Evolutionary conservation across 2,113 vertebrate genomes (phyloP).

Genomic region (Salvelinus alpinus): DNA sequence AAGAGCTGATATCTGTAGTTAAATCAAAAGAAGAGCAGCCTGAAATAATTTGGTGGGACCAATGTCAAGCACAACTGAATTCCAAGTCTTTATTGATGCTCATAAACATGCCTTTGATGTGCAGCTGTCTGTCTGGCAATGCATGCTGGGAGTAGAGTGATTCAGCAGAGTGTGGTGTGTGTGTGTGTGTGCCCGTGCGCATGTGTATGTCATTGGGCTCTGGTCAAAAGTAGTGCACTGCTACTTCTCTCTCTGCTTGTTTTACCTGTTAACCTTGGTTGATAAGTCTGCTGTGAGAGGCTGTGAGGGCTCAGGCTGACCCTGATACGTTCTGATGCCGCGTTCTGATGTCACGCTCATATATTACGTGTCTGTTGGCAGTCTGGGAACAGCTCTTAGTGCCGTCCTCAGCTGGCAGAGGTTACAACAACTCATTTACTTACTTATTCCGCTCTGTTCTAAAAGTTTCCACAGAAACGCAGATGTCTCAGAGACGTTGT

Average conservation of each 20-base stretch:
- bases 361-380: too few relatives aligned
- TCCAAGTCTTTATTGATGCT: background rate
- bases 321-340: too few relatives aligned
- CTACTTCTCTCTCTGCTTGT: too few relatives aligned
- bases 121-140: constrained; percentile 9
- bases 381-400: background rate
- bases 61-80: background rate
- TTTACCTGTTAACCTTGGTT: too few relatives aligned
- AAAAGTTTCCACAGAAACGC: background rate
- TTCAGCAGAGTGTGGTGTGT: background rate
- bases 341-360: background rate
- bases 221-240: too few relatives aligned
- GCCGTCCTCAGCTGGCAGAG: background rate
- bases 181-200: too few relatives aligned
- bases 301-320: too few relatives aligned
- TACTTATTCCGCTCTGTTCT: background rate
- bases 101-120: constrained; percentile 2
- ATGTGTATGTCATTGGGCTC: too few relatives aligned
- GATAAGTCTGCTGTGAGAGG: too few relatives aligned
- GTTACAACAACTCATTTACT: background rate
- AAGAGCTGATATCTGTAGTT: background rate
- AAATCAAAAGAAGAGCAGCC: too few relatives aligned
- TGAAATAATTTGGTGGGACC: background rate
- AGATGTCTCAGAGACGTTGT: background rate
- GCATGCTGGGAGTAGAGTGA: background rate